These are phyloP conservation scores for Sarcophaga peregrina DNA, from an alignment of 1,140 invertebrate genomes.

Conservation along the genomic window DNA sequence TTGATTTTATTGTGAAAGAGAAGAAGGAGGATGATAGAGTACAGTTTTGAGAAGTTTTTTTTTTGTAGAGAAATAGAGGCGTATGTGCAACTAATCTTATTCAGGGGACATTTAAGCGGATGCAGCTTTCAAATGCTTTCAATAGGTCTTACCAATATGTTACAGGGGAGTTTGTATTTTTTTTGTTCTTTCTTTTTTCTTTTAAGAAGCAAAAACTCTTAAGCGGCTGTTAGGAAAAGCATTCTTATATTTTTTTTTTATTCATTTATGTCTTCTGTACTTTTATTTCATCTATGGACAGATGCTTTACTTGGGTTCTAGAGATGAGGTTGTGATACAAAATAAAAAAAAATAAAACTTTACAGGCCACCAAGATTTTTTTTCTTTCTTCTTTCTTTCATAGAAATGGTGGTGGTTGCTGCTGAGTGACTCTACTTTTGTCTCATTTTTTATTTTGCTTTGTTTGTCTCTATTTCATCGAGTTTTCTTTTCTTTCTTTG, in stretches of 20 bases:
- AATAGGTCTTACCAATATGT: neutral
- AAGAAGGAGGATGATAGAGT: too few species aligned
- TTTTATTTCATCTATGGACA: neutral
- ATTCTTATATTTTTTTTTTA: neutral
- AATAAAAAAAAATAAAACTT: neutral
- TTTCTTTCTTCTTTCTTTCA: too few species aligned
- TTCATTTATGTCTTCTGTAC: too few species aligned
- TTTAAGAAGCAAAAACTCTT: neutral
- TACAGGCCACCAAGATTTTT: neutral
- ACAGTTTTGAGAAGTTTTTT: too few species aligned
- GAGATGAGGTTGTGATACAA: neutral
- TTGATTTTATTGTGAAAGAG: too few species aligned
- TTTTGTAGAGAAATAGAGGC: neutral
- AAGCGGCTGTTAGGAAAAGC: slow-evolving; percentile 26
- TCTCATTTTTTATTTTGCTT: too few species aligned
- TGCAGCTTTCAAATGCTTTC: slow-evolving; percentile 18
- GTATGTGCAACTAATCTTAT: slow-evolving; percentile 24
- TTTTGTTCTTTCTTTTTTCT: too few species aligned
- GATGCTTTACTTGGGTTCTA: neutral
- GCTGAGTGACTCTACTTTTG: neutral
- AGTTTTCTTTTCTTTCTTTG: neutral
- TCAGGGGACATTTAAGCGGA: slow-evolving; percentile 20
- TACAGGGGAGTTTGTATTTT: neutral
- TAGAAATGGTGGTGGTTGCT: neutral
- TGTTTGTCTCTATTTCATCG: neutral